A percentile compares a stretch with the other conserved stretches of the same genome.
These are phyloP conservation scores for Acleris sparsana DNA, from an alignment of 2,888 invertebrate species.

Conservation along the genomic window DNA sequence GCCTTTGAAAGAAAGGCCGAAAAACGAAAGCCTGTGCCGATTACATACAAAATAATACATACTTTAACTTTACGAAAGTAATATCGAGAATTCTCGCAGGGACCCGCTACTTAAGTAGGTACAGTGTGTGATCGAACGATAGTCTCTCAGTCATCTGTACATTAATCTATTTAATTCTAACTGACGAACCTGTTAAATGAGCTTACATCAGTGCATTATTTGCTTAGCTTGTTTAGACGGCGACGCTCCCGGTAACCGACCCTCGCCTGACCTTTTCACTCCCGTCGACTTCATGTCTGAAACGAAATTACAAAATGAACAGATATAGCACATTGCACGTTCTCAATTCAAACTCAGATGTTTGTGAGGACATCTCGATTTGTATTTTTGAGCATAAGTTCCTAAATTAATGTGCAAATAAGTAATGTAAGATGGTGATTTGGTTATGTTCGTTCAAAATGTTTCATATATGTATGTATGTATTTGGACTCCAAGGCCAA, in stretches of 20 bases:
- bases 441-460: too few relatives aligned
- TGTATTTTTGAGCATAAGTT: too few relatives aligned
- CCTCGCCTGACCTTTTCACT: constrained; percentile 74
- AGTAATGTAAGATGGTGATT: too few relatives aligned
- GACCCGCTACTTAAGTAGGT: constrained; percentile 13
- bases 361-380: too few relatives aligned
- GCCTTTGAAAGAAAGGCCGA: constrained; percentile 5
- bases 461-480: too few relatives aligned
- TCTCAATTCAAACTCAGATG: not conserved
- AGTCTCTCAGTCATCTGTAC: constrained; percentile 46
- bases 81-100: constrained; percentile 14
- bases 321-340: not conserved
- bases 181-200: constrained; percentile 45
- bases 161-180: constrained; percentile 50
- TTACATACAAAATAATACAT: constrained; percentile 12
- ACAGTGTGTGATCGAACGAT: constrained; percentile 46
- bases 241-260: constrained; percentile 74
- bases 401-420: too few relatives aligned
- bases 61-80: constrained; percentile 6
- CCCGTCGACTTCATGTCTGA: constrained; percentile 74
- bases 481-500: too few relatives aligned
- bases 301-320: constrained; percentile 25
- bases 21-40: constrained; percentile 14
- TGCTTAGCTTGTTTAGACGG: constrained; percentile 79
- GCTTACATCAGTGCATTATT: constrained; percentile 65